A percentile compares a stretch with the other conserved stretches of the same genome.
Evolutionary conservation across 2,797 vertebrate genomes (phyloP).

Genomic region (Notolepis coatsorum): DNA sequence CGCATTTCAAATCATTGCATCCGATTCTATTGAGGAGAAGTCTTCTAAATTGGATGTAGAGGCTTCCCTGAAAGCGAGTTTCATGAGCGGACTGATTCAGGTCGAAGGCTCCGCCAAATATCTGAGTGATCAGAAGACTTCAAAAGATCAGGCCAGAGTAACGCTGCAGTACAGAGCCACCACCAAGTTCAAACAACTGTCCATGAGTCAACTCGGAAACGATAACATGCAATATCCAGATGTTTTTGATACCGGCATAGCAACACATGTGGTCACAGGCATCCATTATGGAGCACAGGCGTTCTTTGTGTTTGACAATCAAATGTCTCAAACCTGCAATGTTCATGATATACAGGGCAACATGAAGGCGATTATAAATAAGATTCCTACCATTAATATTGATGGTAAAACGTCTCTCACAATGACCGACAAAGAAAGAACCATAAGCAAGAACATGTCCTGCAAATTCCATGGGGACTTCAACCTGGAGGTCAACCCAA

Average conservation of each 20-base stretch:
- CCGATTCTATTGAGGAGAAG: slow-evolving; percentile 30
- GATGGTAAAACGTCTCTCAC: not conserved
- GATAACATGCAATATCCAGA: not conserved
- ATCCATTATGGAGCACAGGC: slow-evolving; percentile 63
- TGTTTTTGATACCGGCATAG: slow-evolving; percentile 5
- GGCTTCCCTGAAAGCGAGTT: slow-evolving; percentile 28
- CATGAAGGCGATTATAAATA: slow-evolving; percentile 39
- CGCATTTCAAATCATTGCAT: not conserved
- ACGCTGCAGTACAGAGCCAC: slow-evolving; percentile 37
- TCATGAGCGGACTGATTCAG: slow-evolving; percentile 16
- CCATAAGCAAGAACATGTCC: slow-evolving; percentile 30
- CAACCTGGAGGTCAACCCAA: slow-evolving; percentile 34
- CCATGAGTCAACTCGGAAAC: slow-evolving; percentile 22
- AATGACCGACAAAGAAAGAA: slow-evolving; percentile 32
- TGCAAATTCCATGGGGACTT: slow-evolving; percentile 67
- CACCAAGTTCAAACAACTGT: slow-evolving; percentile 1
- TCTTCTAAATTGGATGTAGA: slow-evolving; percentile 6
- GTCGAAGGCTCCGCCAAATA: slow-evolving; percentile 37
- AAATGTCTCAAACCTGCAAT: slow-evolving; percentile 26
- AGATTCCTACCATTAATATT: slow-evolving; percentile 24
- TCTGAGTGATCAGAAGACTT: slow-evolving; percentile 32
- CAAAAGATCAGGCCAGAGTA: slow-evolving; percentile 23
- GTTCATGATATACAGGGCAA: slow-evolving; percentile 19
- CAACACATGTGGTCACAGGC: slow-evolving; percentile 62
- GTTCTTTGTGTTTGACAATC: slow-evolving; percentile 64